phyloP scores from a whole-genome alignment of 1,140 invertebrate species.

The Aplysia californica region DNA sequence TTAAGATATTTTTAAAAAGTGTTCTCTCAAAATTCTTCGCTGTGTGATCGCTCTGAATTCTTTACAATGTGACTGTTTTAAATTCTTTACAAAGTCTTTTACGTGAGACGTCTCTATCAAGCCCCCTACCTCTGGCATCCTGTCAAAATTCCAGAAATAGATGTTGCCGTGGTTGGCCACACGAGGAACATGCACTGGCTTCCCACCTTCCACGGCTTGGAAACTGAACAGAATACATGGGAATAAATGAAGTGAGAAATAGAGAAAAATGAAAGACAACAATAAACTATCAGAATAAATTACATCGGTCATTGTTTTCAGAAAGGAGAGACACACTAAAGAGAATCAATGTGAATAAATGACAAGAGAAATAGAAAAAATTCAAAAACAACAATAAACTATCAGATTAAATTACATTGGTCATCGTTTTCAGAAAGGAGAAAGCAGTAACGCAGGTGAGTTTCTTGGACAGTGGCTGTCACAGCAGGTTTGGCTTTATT shows the following conservation, averaged over 20 bases:
- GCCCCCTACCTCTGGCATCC: constrained; percentile 50
- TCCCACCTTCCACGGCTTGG: constrained; percentile 58
- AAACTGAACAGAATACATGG: constrained; percentile 3
- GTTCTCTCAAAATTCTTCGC: no score
- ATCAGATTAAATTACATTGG: no score
- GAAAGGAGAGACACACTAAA: no score
- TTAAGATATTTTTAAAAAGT: no score
- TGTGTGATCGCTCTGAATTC: no score
- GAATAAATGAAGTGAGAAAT: not conserved
- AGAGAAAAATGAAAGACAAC: not conserved
- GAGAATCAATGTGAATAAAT: not conserved
- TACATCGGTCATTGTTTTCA: no score
- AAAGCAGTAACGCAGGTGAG: not conserved
- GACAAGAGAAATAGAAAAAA: not conserved
- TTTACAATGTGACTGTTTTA: no score
- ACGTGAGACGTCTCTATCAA: constrained; percentile 64
- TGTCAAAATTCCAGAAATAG: constrained; percentile 64
- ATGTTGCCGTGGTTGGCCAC: constrained; percentile 65
- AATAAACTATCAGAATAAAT: not conserved
- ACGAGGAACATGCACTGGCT: constrained; percentile 65
- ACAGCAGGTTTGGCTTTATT: no score
- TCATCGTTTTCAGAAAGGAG: no score
- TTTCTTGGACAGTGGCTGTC: not conserved
- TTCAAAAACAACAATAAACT: not conserved
- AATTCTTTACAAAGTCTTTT: no score